phyloP scores from a whole-genome alignment of 2,888 invertebrate species.

The Machimus atricapillus region DNA sequence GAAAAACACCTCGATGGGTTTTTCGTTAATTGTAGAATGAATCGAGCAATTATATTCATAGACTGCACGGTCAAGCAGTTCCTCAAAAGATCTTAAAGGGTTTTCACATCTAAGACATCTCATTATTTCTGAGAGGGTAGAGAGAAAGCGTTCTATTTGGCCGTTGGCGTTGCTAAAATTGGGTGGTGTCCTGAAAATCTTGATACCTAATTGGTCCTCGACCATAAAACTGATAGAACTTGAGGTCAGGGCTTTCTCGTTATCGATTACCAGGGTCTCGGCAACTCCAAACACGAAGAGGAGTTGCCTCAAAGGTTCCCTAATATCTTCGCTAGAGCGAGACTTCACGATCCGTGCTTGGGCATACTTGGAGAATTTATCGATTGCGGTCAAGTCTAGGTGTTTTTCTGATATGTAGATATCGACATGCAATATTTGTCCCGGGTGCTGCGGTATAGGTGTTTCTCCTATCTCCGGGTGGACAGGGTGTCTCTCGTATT shows the following conservation, averaged over 20 bases:
- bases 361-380: slow-evolving; percentile 36
- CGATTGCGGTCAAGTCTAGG: slow-evolving; percentile 39
- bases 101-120: slow-evolving; percentile 44
- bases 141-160: slow-evolving; percentile 47
- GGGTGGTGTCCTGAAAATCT: slow-evolving; percentile 8
- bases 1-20: not conserved
- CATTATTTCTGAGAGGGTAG: slow-evolving; percentile 47
- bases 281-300: slow-evolving; percentile 44
- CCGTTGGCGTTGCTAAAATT: slow-evolving; percentile 43
- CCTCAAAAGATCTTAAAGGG: slow-evolving; percentile 42
- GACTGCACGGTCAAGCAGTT: slow-evolving; percentile 43
- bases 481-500: slow-evolving; percentile 42
- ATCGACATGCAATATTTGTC: slow-evolving; percentile 42
- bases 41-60: slow-evolving; percentile 20
- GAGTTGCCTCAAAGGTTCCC: slow-evolving; percentile 43
- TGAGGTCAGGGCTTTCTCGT: slow-evolving; percentile 44
- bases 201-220: slow-evolving; percentile 39
- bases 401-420: slow-evolving; percentile 42
- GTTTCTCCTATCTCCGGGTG: slow-evolving; percentile 41
- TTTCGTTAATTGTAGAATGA: slow-evolving; percentile 40
- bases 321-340: slow-evolving; percentile 39
- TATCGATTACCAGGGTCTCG: slow-evolving; percentile 45
- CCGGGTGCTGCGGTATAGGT: slow-evolving; percentile 44
- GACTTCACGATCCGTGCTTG: slow-evolving; percentile 2
- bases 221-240: slow-evolving; percentile 40